Evolutionary conservation across 53 echinoderm and acorn worm genomes (phyloP), one percentile per base, ranked within the genome.

Genomic region (Arbacia lixula): DNA sequence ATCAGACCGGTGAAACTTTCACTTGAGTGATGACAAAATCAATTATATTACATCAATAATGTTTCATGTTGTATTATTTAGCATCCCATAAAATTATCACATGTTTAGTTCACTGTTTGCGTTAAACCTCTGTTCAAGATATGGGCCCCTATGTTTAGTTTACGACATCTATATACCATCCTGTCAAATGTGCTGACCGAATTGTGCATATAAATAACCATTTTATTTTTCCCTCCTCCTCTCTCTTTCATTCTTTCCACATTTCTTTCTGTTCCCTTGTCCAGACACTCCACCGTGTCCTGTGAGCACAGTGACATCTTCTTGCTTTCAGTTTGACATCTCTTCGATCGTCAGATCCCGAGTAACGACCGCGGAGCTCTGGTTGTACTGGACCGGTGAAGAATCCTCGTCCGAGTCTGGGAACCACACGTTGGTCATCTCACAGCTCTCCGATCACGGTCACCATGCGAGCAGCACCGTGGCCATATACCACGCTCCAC

Each of bases 361-460:
- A 12, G 42, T 85, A 28, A 28, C 56, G 9, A 22, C 42, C 9
- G 85, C 85, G 3, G 85, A 85, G 25, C 53, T 85, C 2, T 85
- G 85, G 85, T 61, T 85, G 27, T 85, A 85, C 52, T 68, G 69
- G 85, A 85, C 33, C 17, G 69, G 61, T 27, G 71, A 71, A n/a
- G 36, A 20, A 52, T 35, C 75, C 28, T 36, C 34, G 9, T 22
- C 43, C 3, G 31, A 31, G 29, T 26, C 65, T 1, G 67, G 35
- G 21, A 69, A 85, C 55, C 85, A 55, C 22, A 40, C 85, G 27
- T 31, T 85, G 6, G 20, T 24, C 1, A 71, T 85, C 0, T 38
- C 52, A 12, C 68, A 85, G 26, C 16, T 71, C 53, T 53, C 69
- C 20, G 39, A 39, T 1, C 53, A 78, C 40, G 79, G 85, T 4